These are phyloP conservation scores for Acrocera orbiculus DNA, from an alignment of 2,888 invertebrate genomes.

Conservation along the genomic window DNA sequence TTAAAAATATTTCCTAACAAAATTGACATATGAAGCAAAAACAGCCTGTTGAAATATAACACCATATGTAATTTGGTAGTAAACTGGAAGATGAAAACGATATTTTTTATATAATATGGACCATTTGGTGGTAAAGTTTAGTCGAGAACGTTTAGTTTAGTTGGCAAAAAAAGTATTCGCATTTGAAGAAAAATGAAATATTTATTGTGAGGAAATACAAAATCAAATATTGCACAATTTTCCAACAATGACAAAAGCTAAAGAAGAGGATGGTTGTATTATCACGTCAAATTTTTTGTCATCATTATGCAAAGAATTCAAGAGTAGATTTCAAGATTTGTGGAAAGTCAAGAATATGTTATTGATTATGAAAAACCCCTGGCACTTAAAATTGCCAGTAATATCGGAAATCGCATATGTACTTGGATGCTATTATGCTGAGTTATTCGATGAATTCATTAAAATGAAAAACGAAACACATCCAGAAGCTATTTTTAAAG, in stretches of 20 bases:
- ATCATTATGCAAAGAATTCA: not conserved
- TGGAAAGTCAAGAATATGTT: too few species aligned
- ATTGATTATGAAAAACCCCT: not conserved
- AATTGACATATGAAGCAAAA: too few species aligned
- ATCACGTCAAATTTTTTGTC: not conserved
- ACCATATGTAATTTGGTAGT: too few species aligned
- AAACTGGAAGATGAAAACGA: too few species aligned
- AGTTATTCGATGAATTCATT: too few species aligned
- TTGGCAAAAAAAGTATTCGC: conserved; percentile 6
- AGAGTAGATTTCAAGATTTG: not conserved
- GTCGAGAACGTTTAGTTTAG: too few species aligned
- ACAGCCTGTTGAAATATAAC: too few species aligned
- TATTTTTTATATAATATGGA: too few species aligned
- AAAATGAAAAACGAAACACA: too few species aligned
- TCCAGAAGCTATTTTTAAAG: too few species aligned
- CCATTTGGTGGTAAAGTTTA: too few species aligned
- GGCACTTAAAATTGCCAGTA: not conserved
- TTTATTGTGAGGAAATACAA: conserved; percentile 4
- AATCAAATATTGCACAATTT: conserved; percentile 3
- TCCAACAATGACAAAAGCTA: conserved; percentile 4
- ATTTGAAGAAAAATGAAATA: conserved; percentile 5
- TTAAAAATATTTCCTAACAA: too few species aligned
- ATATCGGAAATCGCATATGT: not conserved
- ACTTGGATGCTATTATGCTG: not conserved
- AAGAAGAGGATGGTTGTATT: not conserved